A percentile compares a stretch with the other conserved stretches of the same genome.
These are phyloP conservation scores for Grammomys dolichurus DNA, from an alignment of 2,113 vertebrate species.

Conservation along the genomic window DNA sequence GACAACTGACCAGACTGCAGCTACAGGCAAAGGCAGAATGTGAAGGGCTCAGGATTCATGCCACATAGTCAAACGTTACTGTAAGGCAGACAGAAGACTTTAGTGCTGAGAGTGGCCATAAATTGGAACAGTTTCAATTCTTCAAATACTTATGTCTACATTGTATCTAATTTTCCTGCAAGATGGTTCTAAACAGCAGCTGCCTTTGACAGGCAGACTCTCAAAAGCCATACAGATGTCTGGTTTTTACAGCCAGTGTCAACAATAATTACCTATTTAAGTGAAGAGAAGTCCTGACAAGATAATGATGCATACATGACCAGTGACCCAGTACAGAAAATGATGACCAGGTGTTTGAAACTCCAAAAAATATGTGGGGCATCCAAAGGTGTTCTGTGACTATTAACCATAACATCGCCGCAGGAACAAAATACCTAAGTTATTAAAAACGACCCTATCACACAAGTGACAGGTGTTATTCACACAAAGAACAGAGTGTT, in stretches of 20 bases:
- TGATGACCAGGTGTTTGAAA: not conserved
- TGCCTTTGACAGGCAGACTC: conserved; percentile 40
- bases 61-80: not conserved
- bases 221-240: not conserved
- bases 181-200: conserved; percentile 37
- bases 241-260: conserved; percentile 30
- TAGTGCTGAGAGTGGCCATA: not conserved
- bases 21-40: not conserved
- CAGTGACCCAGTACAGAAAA: conserved; percentile 47
- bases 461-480: not conserved
- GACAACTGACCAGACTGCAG: not conserved
- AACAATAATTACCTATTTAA: conserved; percentile 45
- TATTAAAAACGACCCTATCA: not conserved
- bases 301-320: conserved; percentile 7
- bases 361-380: not conserved
- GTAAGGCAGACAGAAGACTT: not conserved
- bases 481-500: not conserved
- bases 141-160: conserved; percentile 38
- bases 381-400: not conserved
- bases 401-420: not conserved
- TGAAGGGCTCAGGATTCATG: not conserved
- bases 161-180: conserved; percentile 47
- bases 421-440: not conserved
- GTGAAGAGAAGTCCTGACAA: conserved; percentile 18
- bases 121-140: not conserved